Evolutionary conservation across 2,888 invertebrate species (phyloP).

Genomic region (Agrypnus murinus): DNA sequence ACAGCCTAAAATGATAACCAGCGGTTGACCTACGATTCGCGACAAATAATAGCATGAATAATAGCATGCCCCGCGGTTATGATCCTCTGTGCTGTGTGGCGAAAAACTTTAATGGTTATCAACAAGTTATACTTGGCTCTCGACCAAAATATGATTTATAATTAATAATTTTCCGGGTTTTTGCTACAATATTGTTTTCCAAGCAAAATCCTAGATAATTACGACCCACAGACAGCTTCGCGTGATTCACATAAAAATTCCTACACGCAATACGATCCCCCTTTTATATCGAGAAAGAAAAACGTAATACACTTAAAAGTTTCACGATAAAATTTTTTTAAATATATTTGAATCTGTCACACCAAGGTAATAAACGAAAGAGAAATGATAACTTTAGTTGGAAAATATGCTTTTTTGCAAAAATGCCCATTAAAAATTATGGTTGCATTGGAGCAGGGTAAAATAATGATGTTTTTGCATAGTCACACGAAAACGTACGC

Average conservation of each 20-base stretch:
- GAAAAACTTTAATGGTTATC: constrained; percentile 61
- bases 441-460: too few relatives aligned
- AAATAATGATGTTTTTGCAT: constrained; percentile 5
- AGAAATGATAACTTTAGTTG: too few relatives aligned
- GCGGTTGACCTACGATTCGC: constrained; percentile 44
- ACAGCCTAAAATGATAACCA: constrained; percentile 16
- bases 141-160: constrained; percentile 52
- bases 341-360: too few relatives aligned
- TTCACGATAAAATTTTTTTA: too few relatives aligned
- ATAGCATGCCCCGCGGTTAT: constrained; percentile 36
- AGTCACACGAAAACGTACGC: constrained; percentile 8
- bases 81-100: constrained; percentile 39
- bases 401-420: too few relatives aligned
- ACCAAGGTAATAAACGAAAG: too few relatives aligned
- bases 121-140: constrained; percentile 59
- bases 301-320: too few relatives aligned
- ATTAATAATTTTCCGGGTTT: constrained; percentile 41
- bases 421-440: too few relatives aligned
- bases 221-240: constrained; percentile 5
- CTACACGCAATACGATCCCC: not conserved
- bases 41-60: constrained; percentile 54
- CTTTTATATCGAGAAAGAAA: too few relatives aligned
- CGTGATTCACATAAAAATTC: constrained; percentile 12
- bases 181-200: constrained; percentile 27
- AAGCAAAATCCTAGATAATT: constrained; percentile 7